Evolutionary conservation across 2,797 vertebrate species (phyloP).

Genomic region (Gymnocypris eckloni): DNA sequence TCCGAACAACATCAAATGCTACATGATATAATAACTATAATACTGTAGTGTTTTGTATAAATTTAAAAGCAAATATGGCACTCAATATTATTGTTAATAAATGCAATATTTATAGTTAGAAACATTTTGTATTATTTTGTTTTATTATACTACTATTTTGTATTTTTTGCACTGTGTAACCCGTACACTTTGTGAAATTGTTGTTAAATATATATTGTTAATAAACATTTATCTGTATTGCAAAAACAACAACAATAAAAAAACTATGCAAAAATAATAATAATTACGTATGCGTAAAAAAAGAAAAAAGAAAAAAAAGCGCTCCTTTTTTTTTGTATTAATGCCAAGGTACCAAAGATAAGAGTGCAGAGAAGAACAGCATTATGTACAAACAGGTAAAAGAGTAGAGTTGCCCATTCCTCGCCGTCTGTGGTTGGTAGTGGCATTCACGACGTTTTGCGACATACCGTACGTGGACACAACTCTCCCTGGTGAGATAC

Average conservation of each 20-base stretch:
- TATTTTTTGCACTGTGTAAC: neutral
- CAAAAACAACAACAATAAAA: neutral
- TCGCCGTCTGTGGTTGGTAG: conserved; percentile 22
- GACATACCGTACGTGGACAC: conserved; percentile 75
- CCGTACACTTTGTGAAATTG: neutral
- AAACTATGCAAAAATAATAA: neutral
- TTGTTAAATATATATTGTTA: neutral
- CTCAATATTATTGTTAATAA: neutral
- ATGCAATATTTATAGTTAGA: neutral
- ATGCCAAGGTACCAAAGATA: no score
- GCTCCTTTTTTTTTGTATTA: neutral
- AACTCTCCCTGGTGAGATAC: conserved; percentile 76
- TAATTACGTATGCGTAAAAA: neutral
- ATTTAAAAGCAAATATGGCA: neutral
- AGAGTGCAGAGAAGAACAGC: no score
- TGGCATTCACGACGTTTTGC: conserved; percentile 77
- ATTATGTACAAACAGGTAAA: no score
- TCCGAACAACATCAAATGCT: neutral
- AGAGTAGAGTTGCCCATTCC: neutral
- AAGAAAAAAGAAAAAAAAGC: neutral
- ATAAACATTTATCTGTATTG: neutral
- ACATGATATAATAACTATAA: neutral
- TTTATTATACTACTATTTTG: neutral
- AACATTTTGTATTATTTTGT: neutral
- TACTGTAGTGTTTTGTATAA: neutral